phyloP scores from a whole-genome alignment of 92 coral and sea anemone species.

The Metridium senile region DNA sequence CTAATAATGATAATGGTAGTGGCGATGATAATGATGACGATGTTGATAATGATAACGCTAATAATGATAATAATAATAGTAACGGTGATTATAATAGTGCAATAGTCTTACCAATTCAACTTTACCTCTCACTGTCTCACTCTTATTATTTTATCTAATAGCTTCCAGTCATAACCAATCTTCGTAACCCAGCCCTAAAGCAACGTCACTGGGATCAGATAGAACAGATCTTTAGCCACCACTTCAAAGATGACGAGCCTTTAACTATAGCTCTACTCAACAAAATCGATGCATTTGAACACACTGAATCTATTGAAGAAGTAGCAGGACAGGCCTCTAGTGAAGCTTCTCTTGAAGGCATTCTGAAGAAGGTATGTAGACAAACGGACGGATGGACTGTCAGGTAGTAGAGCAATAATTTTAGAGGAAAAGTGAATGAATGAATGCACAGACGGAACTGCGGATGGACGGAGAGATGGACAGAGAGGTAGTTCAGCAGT shows the following conservation, averaged over 20 bases:
- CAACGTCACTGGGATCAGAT: slow-evolving; percentile 98
- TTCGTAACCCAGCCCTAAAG: slow-evolving; percentile 94
- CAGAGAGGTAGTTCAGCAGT: no score
- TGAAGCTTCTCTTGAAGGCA: slow-evolving; percentile 95
- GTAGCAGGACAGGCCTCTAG: slow-evolving; percentile 99
- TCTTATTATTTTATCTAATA: slow-evolving; percentile 31
- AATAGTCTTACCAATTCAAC: no score
- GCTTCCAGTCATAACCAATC: slow-evolving; percentile 95
- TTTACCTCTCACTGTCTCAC: no score
- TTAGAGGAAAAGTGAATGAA: no score
- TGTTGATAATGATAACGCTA: no score
- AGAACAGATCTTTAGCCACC: slow-evolving; percentile 89
- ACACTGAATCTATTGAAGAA: slow-evolving; percentile 95
- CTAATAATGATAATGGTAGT: no score
- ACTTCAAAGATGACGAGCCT: slow-evolving; percentile 97
- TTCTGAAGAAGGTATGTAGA: slow-evolving; percentile 91
- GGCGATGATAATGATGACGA: no score
- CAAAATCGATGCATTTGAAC: slow-evolving; percentile 92
- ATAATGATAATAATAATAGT: no score
- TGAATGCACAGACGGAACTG: no score
- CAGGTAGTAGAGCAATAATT: no score
- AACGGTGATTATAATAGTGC: no score
- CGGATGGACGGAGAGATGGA: no score
- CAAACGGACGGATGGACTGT: background rate
- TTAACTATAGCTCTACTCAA: slow-evolving; percentile 85